A percentile compares a stretch with the other conserved stretches of the same genome.
Evolutionary conservation across 2,113 vertebrate species (phyloP).

Genomic region (Dipodomys merriami): DNA sequence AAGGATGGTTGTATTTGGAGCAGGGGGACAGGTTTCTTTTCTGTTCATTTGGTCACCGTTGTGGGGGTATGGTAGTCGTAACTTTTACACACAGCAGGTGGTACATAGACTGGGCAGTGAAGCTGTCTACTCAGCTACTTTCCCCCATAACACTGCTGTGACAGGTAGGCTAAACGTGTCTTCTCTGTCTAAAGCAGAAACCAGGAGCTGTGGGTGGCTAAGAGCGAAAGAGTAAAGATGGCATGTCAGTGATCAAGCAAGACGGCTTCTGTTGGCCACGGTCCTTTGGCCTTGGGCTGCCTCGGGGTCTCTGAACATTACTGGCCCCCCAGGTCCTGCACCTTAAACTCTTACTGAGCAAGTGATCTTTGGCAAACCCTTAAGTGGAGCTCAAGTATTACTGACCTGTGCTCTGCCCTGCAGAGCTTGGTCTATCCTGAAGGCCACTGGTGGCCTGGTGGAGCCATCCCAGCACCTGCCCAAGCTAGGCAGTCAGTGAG

Average conservation of each 20-base stretch:
- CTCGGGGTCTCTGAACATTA: background rate
- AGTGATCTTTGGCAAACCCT: background rate
- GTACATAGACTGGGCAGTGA: background rate
- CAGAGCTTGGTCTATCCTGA: background rate
- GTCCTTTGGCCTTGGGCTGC: background rate
- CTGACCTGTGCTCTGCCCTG: background rate
- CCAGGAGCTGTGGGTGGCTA: background rate
- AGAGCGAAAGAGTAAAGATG: background rate
- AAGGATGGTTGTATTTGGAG: background rate
- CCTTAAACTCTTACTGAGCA: background rate
- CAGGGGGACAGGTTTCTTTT: background rate
- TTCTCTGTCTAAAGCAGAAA: background rate
- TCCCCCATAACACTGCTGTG: background rate
- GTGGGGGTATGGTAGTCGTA: background rate
- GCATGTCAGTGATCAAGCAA: background rate
- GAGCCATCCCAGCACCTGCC: background rate
- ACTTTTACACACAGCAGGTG: background rate
- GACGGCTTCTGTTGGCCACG: background rate
- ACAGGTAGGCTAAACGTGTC: background rate
- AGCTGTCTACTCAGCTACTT: background rate
- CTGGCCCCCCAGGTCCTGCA: background rate
- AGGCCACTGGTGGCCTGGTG: no score
- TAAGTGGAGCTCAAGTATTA: background rate
- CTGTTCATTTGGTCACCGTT: background rate
- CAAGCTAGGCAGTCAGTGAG: background rate